A percentile compares a stretch with the other conserved stretches of the same genome.
phyloP scores from a whole-genome alignment of 1,140 invertebrate genomes.

The Melanaphis sacchari region DNA sequence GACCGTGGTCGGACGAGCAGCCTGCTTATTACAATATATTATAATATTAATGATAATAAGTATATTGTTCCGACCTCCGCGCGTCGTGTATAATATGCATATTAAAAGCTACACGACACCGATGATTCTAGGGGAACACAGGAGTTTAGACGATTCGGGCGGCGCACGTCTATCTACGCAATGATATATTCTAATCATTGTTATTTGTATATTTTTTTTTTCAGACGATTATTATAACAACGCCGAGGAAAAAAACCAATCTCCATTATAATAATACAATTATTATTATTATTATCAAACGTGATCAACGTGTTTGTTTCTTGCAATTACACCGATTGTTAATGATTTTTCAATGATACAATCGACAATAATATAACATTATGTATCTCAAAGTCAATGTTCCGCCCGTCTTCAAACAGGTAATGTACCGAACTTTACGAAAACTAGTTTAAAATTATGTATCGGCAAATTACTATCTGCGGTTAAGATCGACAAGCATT shows the following conservation, averaged over 20 bases:
- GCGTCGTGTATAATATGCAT: neutral
- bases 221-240: neutral
- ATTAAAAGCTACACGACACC: conserved; percentile 27
- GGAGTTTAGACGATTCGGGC: neutral
- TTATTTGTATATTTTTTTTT: neutral
- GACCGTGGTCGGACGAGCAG: neutral
- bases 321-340: neutral
- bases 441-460: neutral
- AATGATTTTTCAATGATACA: neutral
- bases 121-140: neutral
- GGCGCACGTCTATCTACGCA: neutral
- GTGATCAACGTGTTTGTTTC: neutral
- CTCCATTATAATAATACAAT: neutral
- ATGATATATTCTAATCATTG: neutral
- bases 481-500: neutral
- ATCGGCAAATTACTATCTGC: neutral
- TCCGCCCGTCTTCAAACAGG: conserved; percentile 45
- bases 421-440: neutral
- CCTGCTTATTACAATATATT: neutral
- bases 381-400: conserved; percentile 35
- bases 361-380: neutral
- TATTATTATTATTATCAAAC: neutral
- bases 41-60: neutral
- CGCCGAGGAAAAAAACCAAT: neutral
- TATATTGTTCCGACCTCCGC: neutral